Conservation (phyloP, 2,888 invertebrate genomes). For the Apamea crenata region DNA sequence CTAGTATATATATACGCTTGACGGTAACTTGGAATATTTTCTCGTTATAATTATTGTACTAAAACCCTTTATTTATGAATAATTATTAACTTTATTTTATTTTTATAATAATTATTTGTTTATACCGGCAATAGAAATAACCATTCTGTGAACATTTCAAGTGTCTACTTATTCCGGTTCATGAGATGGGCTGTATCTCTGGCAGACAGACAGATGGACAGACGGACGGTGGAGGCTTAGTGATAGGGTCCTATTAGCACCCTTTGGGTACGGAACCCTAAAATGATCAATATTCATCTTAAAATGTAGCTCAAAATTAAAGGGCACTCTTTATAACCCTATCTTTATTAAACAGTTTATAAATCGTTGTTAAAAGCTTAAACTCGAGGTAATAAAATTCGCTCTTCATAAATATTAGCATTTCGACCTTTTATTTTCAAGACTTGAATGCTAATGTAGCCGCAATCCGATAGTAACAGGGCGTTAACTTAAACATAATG, state of each 20-base stretch:
- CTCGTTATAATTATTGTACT: not conserved
- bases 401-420: slow-evolving; percentile 56
- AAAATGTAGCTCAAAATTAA: not conserved
- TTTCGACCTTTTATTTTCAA: slow-evolving; percentile 48
- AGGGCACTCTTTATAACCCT: slow-evolving; percentile 10
- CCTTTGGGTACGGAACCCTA: not conserved
- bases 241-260: not conserved
- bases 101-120: not conserved
- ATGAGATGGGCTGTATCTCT: too few relatives aligned
- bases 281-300: slow-evolving; percentile 1
- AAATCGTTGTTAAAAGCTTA: slow-evolving; percentile 52
- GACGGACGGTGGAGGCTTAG: not conserved
- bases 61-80: not conserved
- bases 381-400: slow-evolving; percentile 44
- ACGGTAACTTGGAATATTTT: not conserved
- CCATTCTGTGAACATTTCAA: not conserved
- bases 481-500: slow-evolving; percentile 31
- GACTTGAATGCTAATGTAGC: slow-evolving; percentile 57
- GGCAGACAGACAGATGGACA: not conserved
- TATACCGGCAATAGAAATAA: not conserved
- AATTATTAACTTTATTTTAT: not conserved
- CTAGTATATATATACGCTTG: not conserved
- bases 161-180: not conserved
- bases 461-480: slow-evolving; percentile 41
- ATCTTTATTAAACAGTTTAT: slow-evolving; percentile 40